These are phyloP conservation scores for Merops nubicus DNA, from an alignment of 2,113 vertebrate species.

Conservation along the genomic window DNA sequence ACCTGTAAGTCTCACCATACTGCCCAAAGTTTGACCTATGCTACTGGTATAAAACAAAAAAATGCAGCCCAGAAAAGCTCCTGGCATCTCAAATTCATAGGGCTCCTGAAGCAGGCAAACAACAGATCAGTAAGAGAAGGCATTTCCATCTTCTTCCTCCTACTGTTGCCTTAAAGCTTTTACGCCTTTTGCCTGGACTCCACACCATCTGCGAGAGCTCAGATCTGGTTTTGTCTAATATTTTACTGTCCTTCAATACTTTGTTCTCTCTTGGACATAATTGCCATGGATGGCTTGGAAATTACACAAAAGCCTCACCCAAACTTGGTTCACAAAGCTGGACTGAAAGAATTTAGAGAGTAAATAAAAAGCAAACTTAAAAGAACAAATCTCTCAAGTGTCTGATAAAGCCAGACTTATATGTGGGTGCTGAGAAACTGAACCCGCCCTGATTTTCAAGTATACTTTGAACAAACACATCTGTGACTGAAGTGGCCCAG, in stretches of 20 bases:
- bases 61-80: neutral
- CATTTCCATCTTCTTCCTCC: neutral
- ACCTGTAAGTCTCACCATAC: neutral
- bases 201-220: neutral
- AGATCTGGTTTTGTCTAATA: neutral
- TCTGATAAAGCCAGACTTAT: neutral
- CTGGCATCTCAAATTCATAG: neutral
- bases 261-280: neutral
- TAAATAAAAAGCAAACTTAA: neutral
- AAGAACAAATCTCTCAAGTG: neutral
- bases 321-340: neutral
- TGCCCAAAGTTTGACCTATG: neutral
- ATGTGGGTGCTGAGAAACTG: neutral
- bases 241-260: neutral
- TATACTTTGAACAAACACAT: neutral
- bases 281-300: neutral
- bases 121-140: neutral
- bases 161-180: neutral
- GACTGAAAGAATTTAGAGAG: neutral
- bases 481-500: neutral
- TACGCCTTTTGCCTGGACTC: neutral
- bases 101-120: neutral
- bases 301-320: neutral
- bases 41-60: neutral
- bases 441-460: neutral